These are phyloP conservation scores for Sminthopsis crassicaudata DNA, from an alignment of 2,113 vertebrate species.

Conservation along the genomic window DNA sequence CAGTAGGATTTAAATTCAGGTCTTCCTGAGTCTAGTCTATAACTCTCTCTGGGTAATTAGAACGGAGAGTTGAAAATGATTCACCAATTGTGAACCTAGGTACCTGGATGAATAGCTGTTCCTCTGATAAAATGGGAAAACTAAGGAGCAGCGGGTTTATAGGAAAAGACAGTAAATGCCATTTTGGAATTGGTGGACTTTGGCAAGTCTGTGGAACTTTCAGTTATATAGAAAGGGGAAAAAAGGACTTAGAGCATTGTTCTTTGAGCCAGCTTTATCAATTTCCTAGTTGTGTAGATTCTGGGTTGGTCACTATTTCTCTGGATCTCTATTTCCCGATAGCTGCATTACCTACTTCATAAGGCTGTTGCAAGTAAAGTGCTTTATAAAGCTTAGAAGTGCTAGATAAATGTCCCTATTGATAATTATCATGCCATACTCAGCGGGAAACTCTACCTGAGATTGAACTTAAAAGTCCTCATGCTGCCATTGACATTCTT, in stretches of 20 bases:
- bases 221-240: not conserved
- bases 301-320: not conserved
- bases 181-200: not conserved
- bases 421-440: not conserved
- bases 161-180: not conserved
- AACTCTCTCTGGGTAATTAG: not conserved
- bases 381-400: not conserved
- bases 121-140: not conserved
- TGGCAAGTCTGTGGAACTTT: not conserved
- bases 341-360: not conserved
- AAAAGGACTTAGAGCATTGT: not conserved
- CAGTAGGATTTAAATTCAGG: not conserved
- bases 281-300: not conserved
- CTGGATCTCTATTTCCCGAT: not conserved
- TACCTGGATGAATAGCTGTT: not conserved
- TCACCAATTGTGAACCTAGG: not conserved
- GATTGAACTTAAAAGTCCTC: constrained; percentile 58
- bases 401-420: not conserved
- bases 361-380: not conserved
- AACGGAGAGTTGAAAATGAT: not conserved
- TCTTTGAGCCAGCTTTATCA: not conserved
- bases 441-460: constrained; percentile 28
- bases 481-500: constrained; percentile 49
- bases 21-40: not conserved
- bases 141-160: not conserved